phyloP scores from a whole-genome alignment of 2,797 vertebrate species.

The Meda fulgida region DNA sequence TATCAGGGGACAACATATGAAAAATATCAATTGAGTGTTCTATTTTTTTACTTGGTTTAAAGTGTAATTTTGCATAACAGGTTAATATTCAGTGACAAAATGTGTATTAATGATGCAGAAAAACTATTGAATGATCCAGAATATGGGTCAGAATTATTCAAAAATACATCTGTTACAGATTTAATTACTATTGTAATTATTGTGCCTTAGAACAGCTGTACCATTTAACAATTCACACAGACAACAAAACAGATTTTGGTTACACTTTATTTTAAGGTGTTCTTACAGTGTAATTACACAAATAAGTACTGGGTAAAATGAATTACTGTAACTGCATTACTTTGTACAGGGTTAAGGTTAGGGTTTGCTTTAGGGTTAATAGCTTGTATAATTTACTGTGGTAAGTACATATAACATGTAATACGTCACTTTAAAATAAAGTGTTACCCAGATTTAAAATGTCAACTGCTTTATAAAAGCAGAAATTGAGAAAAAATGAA shows the following conservation, averaged over 20 bases:
- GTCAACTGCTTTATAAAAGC: background rate
- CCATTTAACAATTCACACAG: too few species aligned
- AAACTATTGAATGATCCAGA: background rate
- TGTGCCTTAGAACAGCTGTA: background rate
- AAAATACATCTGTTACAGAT: background rate
- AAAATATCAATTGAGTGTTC: background rate
- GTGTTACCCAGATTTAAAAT: background rate
- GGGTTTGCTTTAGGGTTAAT: background rate
- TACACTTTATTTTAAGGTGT: background rate
- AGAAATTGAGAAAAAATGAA: background rate
- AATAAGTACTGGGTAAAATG: background rate
- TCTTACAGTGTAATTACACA: background rate
- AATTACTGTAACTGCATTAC: background rate
- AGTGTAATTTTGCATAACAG: background rate
- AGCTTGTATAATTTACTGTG: background rate
- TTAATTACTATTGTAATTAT: background rate
- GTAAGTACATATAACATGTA: background rate
- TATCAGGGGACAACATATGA: background rate
- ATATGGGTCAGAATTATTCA: too few species aligned
- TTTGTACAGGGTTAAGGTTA: background rate
- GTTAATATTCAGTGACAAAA: background rate
- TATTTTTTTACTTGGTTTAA: background rate
- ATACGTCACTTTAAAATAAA: background rate
- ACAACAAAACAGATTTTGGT: background rate
- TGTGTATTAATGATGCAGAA: background rate